Conservation (phyloP, 1,140 invertebrate species). For the Dendrolimus kikuchii region DNA sequence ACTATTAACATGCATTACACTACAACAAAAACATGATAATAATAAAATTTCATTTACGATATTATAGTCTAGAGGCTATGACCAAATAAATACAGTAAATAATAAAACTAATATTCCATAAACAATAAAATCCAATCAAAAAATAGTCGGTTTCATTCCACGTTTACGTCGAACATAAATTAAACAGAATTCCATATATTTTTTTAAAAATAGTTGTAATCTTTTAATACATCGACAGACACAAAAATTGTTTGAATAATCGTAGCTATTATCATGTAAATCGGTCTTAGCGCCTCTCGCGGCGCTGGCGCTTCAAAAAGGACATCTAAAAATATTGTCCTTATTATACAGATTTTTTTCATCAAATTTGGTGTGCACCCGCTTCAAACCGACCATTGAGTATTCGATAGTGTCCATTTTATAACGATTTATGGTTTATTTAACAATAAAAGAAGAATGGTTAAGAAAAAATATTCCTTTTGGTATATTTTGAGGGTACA, state of each 20-base stretch:
- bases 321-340: constrained; percentile 45
- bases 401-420: constrained; percentile 55
- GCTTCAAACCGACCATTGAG: constrained; percentile 33
- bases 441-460: constrained; percentile 64
- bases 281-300: constrained; percentile 47
- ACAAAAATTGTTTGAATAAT: constrained; percentile 38
- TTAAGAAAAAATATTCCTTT: constrained; percentile 34
- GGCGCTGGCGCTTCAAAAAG: constrained; percentile 43
- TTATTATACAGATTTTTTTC: constrained; percentile 40
- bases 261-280: constrained; percentile 49
- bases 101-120: no score
- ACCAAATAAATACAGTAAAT: no score
- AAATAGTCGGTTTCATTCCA: no score
- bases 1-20: no score
- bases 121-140: no score
- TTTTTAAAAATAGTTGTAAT: constrained; percentile 13
- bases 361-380: constrained; percentile 38
- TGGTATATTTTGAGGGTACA: constrained; percentile 28
- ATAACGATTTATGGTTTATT: constrained; percentile 69
- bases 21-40: no score
- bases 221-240: constrained; percentile 23
- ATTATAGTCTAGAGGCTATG: no score
- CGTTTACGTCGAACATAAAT: not conserved
- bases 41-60: no score
- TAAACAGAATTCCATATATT: constrained; percentile 18